Evolutionary conservation across 2,888 invertebrate genomes (phyloP).

Genomic region (Brenthis daphne): DNA sequence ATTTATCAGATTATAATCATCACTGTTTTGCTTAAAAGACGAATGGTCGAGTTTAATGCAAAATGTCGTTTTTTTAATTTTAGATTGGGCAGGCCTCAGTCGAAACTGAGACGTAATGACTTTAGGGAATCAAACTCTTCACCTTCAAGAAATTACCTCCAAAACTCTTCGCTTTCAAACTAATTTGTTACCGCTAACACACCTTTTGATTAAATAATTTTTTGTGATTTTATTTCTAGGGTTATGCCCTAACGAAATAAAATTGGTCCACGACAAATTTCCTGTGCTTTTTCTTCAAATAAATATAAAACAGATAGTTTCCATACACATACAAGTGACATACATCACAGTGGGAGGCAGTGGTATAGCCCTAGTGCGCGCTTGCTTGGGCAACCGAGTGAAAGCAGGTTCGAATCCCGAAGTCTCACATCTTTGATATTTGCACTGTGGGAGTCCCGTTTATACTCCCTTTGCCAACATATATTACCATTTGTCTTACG

Average conservation of each 20-base stretch:
- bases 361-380: no score
- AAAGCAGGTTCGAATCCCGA: no score
- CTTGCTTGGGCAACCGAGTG: no score
- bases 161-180: slow-evolving; percentile 17
- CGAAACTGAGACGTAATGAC: slow-evolving; percentile 14
- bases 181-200: slow-evolving; percentile 28
- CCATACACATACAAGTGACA: no score
- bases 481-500: no score
- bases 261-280: not conserved
- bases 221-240: slow-evolving; percentile 4
- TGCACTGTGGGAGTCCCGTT: no score
- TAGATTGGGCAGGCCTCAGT: slow-evolving; percentile 11
- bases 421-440: no score
- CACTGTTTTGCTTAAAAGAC: slow-evolving; percentile 1
- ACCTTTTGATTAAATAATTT: slow-evolving; percentile 28
- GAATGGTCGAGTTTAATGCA: slow-evolving; percentile 16
- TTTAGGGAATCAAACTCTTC: slow-evolving; percentile 16
- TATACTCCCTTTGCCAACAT: no score
- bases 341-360: no score
- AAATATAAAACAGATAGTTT: no score
- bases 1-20: slow-evolving; percentile 10
- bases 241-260: not conserved
- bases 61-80: slow-evolving; percentile 16
- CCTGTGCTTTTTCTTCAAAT: not conserved
- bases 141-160: slow-evolving; percentile 18